These are phyloP conservation scores for Osmerus mordax DNA, from an alignment of 2,113 vertebrate species.

Conservation along the genomic window DNA sequence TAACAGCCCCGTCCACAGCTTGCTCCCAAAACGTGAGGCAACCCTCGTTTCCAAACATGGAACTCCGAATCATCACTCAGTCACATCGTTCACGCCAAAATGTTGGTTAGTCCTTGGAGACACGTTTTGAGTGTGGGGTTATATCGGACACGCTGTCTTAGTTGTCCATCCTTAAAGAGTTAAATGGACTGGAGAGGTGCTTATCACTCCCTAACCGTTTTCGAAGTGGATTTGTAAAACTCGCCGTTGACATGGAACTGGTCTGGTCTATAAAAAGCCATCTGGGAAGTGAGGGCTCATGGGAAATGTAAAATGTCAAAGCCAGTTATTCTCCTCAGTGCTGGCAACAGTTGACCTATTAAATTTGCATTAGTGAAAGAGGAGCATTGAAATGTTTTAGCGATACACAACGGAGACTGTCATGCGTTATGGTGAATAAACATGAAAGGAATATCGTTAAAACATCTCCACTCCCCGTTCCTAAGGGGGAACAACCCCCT, in stretches of 20 bases:
- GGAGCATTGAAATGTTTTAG: not conserved
- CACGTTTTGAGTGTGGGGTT: not conserved
- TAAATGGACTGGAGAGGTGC: not conserved
- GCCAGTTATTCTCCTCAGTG: not conserved
- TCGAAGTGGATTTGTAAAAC: not conserved
- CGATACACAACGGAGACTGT: not conserved
- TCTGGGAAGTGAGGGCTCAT: not conserved
- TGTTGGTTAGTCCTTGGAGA: too few species aligned
- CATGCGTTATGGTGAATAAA: not conserved
- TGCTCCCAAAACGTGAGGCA: not conserved
- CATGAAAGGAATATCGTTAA: not conserved
- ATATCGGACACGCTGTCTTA: not conserved
- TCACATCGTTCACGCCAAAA: too few species aligned
- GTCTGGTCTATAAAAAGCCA: conserved; percentile 1
- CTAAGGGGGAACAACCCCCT: too few species aligned
- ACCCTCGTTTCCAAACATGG: not conserved
- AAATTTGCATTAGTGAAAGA: not conserved
- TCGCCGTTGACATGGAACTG: not conserved
- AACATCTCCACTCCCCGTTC: not conserved
- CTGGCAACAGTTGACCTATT: not conserved
- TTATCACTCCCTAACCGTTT: not conserved
- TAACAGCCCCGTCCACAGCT: not conserved
- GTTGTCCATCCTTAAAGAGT: not conserved
- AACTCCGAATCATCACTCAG: not conserved
- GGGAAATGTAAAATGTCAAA: not conserved